Conservation (phyloP, 2,113 vertebrate species). For the Carassius gibelio region DNA sequence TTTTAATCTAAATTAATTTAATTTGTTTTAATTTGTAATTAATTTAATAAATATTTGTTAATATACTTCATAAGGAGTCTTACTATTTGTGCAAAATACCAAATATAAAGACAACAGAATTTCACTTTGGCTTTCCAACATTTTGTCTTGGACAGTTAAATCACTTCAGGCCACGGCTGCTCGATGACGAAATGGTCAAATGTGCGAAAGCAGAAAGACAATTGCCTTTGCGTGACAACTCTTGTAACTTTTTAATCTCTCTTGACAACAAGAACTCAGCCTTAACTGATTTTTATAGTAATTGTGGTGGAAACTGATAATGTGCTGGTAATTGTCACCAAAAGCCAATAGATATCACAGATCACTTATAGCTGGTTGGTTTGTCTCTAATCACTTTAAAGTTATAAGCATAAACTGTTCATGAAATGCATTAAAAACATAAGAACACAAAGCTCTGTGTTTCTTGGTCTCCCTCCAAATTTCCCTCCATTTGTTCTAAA, state of each 20-base stretch:
- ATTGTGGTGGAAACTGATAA: slow-evolving; percentile 13
- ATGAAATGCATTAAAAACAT: slow-evolving; percentile 3
- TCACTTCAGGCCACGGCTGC: background rate
- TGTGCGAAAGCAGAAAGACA: background rate
- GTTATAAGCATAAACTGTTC: background rate
- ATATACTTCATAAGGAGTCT: background rate
- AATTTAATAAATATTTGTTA: background rate
- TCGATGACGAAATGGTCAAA: background rate
- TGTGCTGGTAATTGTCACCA: background rate
- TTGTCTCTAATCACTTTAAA: background rate
- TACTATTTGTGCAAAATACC: too few species aligned
- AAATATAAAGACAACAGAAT: background rate
- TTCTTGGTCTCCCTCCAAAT: slow-evolving; percentile 12
- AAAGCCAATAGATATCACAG: background rate
- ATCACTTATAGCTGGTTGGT: background rate
- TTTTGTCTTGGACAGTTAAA: background rate
- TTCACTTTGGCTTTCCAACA: too few species aligned
- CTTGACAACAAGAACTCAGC: too few species aligned
- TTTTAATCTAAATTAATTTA: background rate
- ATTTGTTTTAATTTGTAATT: too few species aligned
- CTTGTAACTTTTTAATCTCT: background rate
- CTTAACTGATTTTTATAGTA: too few species aligned
- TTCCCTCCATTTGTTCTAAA: slow-evolving; percentile 21
- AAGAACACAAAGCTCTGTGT: background rate
- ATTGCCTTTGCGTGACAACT: background rate